phyloP scores from a whole-genome alignment of 2,797 vertebrate species.

The Myotis findleyi region DNA sequence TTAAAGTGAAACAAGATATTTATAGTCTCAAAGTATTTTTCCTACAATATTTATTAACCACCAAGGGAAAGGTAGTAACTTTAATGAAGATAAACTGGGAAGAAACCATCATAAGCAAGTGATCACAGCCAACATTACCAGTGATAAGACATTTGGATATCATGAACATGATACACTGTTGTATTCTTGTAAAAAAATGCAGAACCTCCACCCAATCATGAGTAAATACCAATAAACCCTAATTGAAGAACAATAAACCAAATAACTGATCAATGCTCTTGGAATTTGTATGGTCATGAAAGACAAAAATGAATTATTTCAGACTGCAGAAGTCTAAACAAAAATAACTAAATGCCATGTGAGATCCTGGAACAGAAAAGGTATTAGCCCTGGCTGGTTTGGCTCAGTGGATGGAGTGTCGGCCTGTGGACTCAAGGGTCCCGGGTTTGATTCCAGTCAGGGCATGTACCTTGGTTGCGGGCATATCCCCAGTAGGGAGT shows the following conservation, averaged over 20 bases:
- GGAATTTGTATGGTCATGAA: neutral
- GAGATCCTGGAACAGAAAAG: neutral
- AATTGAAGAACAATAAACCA: neutral
- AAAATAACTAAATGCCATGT: neutral
- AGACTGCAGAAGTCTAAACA: neutral
- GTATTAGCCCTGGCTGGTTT: too few species aligned
- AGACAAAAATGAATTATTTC: neutral
- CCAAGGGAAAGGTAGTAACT: neutral
- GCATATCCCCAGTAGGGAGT: too few species aligned
- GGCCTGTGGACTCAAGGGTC: too few species aligned
- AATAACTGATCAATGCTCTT: neutral
- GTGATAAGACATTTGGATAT: neutral
- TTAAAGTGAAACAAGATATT: neutral
- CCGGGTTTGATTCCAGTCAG: too few species aligned
- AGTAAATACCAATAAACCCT: neutral
- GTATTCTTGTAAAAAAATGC: neutral
- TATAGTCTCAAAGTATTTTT: neutral
- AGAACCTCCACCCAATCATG: neutral
- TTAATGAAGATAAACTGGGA: neutral
- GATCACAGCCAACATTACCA: neutral
- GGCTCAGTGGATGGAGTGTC: too few species aligned
- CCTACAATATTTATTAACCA: neutral
- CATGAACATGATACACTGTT: neutral
- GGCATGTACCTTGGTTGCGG: too few species aligned
- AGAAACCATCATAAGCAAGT: neutral